These are phyloP conservation scores for Sitobion miscanthi DNA, from an alignment of 1,140 invertebrate genomes.

Conservation along the genomic window DNA sequence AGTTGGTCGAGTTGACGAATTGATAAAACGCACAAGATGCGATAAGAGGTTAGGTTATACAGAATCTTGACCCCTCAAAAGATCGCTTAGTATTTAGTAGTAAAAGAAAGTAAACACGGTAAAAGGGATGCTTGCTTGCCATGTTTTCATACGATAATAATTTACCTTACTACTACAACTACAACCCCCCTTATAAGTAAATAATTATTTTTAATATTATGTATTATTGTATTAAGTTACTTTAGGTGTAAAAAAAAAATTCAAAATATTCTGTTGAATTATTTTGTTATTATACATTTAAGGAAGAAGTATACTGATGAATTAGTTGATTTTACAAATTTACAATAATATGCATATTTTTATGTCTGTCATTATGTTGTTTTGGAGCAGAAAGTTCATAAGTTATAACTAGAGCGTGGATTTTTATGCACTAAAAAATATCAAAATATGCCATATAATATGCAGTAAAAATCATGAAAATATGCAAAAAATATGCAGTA, in stretches of 20 bases:
- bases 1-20: conserved; percentile 51
- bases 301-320: not conserved
- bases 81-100: not conserved
- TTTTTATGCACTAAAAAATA: too few species aligned
- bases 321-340: not conserved
- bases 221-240: too few species aligned
- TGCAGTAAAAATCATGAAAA: too few species aligned
- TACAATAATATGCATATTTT: not conserved
- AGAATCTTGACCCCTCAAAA: not conserved
- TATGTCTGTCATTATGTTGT: too few species aligned
- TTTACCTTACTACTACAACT: too few species aligned
- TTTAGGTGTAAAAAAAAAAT: not conserved
- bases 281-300: not conserved
- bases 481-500: too few species aligned
- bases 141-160: too few species aligned
- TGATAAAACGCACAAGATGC: conserved; percentile 58
- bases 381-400: too few species aligned
- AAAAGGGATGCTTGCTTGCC: not conserved
- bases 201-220: not conserved
- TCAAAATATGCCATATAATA: too few species aligned
- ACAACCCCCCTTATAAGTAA: too few species aligned
- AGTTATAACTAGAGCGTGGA: too few species aligned
- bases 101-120: not conserved
- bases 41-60: conserved; percentile 57
- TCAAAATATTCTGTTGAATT: not conserved